A percentile compares a stretch with the other conserved stretches of the same genome.
Conservation (phyloP, 2,113 vertebrate species). For the Crotalus viridis region DNA sequence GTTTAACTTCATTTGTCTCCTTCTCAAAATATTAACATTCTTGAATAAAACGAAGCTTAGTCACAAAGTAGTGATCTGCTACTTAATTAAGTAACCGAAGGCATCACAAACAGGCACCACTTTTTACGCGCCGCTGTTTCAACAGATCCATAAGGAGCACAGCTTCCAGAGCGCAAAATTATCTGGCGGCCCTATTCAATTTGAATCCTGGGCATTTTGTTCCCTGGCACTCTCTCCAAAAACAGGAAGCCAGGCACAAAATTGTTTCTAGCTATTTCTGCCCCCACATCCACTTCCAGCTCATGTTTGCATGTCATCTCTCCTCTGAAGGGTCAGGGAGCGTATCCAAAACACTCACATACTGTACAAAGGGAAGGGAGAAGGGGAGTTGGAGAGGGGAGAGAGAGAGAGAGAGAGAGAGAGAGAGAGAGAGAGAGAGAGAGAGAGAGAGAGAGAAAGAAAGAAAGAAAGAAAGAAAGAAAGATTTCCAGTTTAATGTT, state of each 20-base stretch:
- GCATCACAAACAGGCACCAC: neutral
- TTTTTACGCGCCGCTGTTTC: too few relatives aligned
- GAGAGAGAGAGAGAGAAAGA: too few relatives aligned
- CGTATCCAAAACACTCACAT: constrained; percentile 3
- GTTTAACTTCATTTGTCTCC: neutral
- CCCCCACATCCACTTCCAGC: constrained; percentile 1
- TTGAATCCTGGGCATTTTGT: neutral
- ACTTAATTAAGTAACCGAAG: accelerated
- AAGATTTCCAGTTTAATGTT: constrained; percentile 4
- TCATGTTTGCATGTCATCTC: constrained; percentile 13
- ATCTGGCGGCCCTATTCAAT: neutral
- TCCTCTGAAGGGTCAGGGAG: constrained; percentile 5
- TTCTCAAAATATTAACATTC: neutral
- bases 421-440: neutral
- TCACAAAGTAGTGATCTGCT: neutral
- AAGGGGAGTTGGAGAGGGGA: neutral
- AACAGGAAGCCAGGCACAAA: neutral
- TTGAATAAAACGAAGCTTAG: neutral
- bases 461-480: neutral
- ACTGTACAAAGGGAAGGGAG: constrained; percentile 10
- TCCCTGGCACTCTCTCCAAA: neutral
- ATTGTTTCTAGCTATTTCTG: neutral
- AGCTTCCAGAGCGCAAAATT: neutral
- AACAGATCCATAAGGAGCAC: neutral
- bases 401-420: too few relatives aligned